Base-by-base conservation (phyloP, 2,113 vertebrate genomes). In the Anguilla rostrata region DNA sequence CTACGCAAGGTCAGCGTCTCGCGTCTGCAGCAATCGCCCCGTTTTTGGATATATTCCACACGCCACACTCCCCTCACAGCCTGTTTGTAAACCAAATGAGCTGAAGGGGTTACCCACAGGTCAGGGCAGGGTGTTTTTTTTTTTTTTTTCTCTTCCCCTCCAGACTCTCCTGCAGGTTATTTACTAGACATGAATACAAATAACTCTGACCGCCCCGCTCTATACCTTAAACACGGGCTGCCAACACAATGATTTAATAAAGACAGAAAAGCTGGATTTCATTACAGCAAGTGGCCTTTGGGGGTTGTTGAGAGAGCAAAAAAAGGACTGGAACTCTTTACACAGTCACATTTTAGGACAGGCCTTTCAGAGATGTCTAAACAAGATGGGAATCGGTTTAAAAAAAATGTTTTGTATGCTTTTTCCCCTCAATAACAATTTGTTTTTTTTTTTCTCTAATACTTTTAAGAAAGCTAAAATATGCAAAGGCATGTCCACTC, bases 221-320 rank as follows among this genome's bases (percentile, higher is more conserved):
- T 9, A 39, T 9, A 12, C 34, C 49, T 79, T 43, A 78, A 79
- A 79, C 78, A 53, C 12, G 29, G 53, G 84, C 84, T 39, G 75
- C 84, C 49, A 80, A 80, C 78, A 57, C 16, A 78, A 49, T 82
- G 85, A 82, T 39, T 66, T 80, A 86, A 80, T 85, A 60, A 82
- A 66, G 12, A 43, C 80, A 82, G 57, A 46, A 39, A 86, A 16
- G n/a, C 78, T 81, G 85, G 85, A 81, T n/a, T 66, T 86, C 85
- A 86, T 86, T 86, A 86, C 40, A 63, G 56, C 29, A 60, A 29
- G 49, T 29, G 80, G 79, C n/a, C 79, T 49, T 82, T 86, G 39
- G 12, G 66, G 39, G 41, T 43, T 49, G 71, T 43, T 9, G 41
- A 85, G 71, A 78, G 46, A 75, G 84, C 82, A 85, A 40, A 60